Evolutionary conservation across 2,113 vertebrate genomes (phyloP).

Genomic region (Parotia lawesii): DNA sequence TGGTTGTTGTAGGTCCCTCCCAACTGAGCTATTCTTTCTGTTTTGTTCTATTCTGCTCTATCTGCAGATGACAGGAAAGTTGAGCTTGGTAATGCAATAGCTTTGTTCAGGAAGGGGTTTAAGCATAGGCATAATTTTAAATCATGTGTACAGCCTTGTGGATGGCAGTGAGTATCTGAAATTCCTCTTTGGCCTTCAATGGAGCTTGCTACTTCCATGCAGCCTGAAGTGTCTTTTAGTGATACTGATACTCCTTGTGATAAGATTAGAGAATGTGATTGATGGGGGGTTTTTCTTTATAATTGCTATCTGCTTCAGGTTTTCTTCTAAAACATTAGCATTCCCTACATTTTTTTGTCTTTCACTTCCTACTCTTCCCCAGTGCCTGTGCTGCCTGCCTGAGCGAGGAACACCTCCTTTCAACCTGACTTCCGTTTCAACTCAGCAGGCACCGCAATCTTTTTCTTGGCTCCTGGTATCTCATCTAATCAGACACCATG

Average conservation of each 20-base stretch:
- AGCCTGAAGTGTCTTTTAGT: not conserved
- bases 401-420: not conserved
- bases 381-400: not conserved
- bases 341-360: not conserved
- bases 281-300: not conserved
- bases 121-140: not conserved
- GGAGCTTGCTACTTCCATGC: not conserved
- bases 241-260: not conserved
- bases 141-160: not conserved
- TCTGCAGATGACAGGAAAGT: not conserved
- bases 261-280: not conserved
- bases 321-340: not conserved
- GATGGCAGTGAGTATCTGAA: not conserved
- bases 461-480: conserved; percentile 23
- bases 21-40: not conserved
- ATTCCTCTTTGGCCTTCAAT: not conserved
- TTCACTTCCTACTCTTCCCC: not conserved
- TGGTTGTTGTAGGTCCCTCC: not conserved
- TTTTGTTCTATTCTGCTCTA: not conserved
- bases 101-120: not conserved
- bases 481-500: conserved; percentile 43
- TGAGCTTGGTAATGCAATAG: not conserved
- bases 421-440: conserved; percentile 45
- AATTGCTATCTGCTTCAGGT: not conserved
- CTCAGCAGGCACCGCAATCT: conserved; percentile 24